Conservation (phyloP, 1,140 invertebrate genomes). For the Pseudoatta argentina region DNA sequence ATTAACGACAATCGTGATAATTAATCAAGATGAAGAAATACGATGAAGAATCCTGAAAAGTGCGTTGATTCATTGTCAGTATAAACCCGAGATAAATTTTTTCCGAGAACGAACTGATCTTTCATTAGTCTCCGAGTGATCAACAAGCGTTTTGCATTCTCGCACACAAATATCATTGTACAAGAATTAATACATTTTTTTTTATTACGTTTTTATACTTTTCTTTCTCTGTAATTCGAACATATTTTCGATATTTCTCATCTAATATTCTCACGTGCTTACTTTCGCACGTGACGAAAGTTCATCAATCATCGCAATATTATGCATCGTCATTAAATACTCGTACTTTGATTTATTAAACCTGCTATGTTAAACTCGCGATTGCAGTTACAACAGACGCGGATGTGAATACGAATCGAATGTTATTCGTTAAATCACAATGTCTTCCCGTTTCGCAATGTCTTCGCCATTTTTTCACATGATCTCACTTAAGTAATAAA, state of each 20-base stretch:
- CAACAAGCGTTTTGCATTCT: background rate
- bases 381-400: background rate
- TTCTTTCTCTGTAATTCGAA: background rate
- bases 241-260: background rate
- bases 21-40: constrained; percentile 14
- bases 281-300: background rate
- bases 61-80: background rate
- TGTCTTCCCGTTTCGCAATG: background rate
- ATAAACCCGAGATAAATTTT: constrained; percentile 35
- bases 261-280: background rate
- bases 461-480: background rate
- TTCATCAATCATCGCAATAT: background rate
- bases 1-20: constrained; percentile 24
- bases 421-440: constrained; percentile 9
- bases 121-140: background rate
- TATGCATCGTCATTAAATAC: background rate
- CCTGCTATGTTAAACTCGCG: background rate
- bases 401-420: background rate
- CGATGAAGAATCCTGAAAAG: background rate
- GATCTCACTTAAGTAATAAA: background rate
- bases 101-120: constrained; percentile 31
- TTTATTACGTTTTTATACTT: background rate
- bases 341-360: background rate
- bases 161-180: background rate
- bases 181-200: background rate